Evolutionary conservation across 2,113 vertebrate species (phyloP).

Genomic region (Barnardius zonarius): DNA sequence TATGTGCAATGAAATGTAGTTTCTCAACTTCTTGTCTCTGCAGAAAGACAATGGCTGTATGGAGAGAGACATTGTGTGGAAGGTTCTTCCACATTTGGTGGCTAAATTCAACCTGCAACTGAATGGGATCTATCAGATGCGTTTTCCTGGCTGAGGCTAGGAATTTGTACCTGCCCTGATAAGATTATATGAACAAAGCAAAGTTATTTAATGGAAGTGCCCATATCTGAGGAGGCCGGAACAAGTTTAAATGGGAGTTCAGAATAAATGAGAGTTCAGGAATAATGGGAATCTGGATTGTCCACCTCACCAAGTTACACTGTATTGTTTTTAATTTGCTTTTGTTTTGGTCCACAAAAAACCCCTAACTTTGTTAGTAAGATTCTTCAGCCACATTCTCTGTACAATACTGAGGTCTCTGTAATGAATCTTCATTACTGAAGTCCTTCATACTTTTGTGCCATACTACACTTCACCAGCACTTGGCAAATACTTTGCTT

Average conservation of each 20-base stretch:
- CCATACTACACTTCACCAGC: neutral
- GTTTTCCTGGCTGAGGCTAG: neutral
- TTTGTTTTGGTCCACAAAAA: neutral
- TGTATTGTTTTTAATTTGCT: neutral
- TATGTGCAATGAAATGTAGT: neutral
- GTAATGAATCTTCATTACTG: neutral
- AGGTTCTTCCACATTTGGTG: neutral
- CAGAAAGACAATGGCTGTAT: neutral
- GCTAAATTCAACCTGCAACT: neutral
- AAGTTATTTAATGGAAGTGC: neutral
- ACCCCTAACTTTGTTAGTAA: neutral
- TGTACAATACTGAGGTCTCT: neutral
- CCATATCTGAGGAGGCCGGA: neutral
- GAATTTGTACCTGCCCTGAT: neutral
- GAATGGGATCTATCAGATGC: neutral
- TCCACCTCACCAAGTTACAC: neutral
- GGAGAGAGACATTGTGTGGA: fast-evolving
- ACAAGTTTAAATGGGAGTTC: neutral
- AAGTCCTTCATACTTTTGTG: neutral
- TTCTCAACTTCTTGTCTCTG: neutral
- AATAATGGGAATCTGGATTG: neutral
- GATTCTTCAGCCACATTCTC: neutral
- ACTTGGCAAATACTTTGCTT: neutral
- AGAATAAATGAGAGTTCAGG: neutral
- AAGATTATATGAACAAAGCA: neutral